Evolutionary conservation across 2,797 vertebrate genomes (phyloP).

Genomic region (Epinephelus malabaricus): DNA sequence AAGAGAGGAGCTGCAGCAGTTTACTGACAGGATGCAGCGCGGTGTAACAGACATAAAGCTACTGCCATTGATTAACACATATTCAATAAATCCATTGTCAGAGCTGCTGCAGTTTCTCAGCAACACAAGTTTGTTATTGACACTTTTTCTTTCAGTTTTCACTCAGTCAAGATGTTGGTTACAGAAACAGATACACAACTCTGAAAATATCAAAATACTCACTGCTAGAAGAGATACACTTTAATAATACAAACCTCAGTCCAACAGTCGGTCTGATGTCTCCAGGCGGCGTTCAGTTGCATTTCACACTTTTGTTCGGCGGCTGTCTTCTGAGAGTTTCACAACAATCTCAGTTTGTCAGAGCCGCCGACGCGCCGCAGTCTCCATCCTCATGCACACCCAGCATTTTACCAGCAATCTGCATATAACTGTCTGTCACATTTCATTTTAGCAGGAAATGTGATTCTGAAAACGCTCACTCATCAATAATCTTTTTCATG

Average conservation of each 20-base stretch:
- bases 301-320: slow-evolving; percentile 6
- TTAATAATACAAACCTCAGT: neutral
- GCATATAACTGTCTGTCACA: slow-evolving; percentile 5
- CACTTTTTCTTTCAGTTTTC: neutral
- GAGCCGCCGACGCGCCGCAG: neutral
- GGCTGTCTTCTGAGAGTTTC: slow-evolving; percentile 5
- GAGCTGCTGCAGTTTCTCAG: neutral
- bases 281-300: neutral
- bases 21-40: neutral
- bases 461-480: slow-evolving; percentile 13
- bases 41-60: neutral
- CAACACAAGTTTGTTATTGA: neutral
- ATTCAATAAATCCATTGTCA: neutral
- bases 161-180: neutral
- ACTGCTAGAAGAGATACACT: neutral
- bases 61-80: neutral
- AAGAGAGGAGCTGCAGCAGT: neutral
- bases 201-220: neutral
- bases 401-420: neutral
- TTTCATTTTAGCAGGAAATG: slow-evolving; percentile 19
- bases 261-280: neutral
- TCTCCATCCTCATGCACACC: neutral
- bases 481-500: neutral
- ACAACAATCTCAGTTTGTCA: slow-evolving; percentile 4
- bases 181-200: neutral